These are phyloP conservation scores for Neodiprion lecontei DNA, from an alignment of 1,140 invertebrate species.

Conservation along the genomic window DNA sequence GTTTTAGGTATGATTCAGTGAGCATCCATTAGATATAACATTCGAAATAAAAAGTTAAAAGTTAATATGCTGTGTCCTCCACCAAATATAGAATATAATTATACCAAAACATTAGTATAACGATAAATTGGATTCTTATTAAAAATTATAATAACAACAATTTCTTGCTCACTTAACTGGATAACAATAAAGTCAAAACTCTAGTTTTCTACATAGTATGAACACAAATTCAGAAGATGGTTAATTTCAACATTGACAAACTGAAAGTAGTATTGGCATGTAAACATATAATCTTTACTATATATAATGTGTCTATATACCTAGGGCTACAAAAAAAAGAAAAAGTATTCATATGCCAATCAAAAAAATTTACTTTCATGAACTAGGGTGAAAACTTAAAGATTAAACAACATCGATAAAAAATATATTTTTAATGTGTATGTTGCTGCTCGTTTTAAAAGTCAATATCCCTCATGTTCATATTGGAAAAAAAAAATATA, in stretches of 20 bases:
- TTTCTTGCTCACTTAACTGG: no score
- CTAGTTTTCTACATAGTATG: constrained; percentile 4
- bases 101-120: no score
- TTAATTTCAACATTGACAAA: constrained; percentile 13
- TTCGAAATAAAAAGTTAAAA: background rate
- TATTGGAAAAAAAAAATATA: background rate
- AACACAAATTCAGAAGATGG: constrained; percentile 14
- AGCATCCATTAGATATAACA: background rate
- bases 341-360: constrained; percentile 15
- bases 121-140: no score
- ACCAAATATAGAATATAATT: background rate
- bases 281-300: constrained; percentile 23
- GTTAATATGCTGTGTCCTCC: constrained; percentile 2
- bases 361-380: background rate
- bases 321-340: constrained; percentile 20
- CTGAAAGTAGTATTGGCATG: constrained; percentile 19
- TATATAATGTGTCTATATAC: constrained; percentile 21
- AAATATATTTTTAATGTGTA: constrained; percentile 45
- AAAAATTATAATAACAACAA: no score
- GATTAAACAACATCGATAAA: constrained; percentile 52
- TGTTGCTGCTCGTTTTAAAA: background rate
- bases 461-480: background rate
- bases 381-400: constrained; percentile 39
- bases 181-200: no score
- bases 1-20: background rate